Conservation (phyloP, 2,797 vertebrate species). For the Falco naumanni region DNA sequence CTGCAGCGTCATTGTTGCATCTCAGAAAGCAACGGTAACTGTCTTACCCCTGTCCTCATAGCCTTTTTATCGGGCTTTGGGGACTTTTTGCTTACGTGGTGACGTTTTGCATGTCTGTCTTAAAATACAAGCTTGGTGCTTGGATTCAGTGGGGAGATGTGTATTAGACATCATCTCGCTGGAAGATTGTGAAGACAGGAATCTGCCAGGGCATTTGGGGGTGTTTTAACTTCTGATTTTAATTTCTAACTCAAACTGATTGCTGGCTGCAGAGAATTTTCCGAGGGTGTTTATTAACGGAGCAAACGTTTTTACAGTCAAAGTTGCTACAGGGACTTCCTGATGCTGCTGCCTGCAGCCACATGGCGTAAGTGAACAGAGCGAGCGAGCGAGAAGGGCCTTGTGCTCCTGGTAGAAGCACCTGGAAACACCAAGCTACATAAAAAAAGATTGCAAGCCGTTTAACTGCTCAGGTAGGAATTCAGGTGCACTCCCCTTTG, state of each 20-base stretch:
- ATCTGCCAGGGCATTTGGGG: not conserved
- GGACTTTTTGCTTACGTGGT: not conserved
- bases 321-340: not conserved
- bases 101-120: not conserved
- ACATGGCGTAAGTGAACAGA: rapidly evolving
- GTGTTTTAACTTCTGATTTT: conserved; percentile 14
- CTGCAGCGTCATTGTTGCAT: rapidly evolving
- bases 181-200: not conserved
- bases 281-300: not conserved
- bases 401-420: not conserved
- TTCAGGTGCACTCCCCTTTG: not conserved
- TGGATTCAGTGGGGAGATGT: not conserved
- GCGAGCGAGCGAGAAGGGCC: not conserved
- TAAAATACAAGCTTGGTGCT: not conserved
- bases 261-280: not conserved
- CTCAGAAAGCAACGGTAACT: not conserved
- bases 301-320: not conserved
- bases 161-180: not conserved
- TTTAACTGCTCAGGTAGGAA: not conserved
- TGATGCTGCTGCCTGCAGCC: not conserved
- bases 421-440: not conserved
- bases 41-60: not conserved
- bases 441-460: not conserved
- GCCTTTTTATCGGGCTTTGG: not conserved
- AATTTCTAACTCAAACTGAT: not conserved